Conservation (phyloP, 2,888 invertebrate species). For the Harpalus rubripes region DNA sequence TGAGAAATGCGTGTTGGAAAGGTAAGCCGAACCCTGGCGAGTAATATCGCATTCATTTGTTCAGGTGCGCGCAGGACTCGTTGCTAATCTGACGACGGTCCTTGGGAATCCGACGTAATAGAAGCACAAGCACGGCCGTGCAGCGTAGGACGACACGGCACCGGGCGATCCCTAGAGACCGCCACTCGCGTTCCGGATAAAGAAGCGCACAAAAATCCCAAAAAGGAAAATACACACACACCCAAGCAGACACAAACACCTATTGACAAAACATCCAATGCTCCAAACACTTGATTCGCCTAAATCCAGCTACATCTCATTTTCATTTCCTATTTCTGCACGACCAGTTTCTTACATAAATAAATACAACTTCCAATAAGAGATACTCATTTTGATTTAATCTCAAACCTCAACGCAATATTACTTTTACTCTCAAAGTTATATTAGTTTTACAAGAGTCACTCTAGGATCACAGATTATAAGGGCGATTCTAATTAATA, state of each 20-base stretch:
- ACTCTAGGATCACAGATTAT: too few species aligned
- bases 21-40: too few species aligned
- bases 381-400: too few species aligned
- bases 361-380: too few species aligned
- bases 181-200: slow-evolving; percentile 15
- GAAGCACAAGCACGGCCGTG: slow-evolving; percentile 11
- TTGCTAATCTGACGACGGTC: slow-evolving; percentile 59
- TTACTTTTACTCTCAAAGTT: too few species aligned
- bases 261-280: slow-evolving; percentile 16
- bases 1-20: too few species aligned
- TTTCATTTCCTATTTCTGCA: neutral
- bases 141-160: neutral
- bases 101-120: slow-evolving; percentile 56
- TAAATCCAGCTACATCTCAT: neutral
- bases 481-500: too few species aligned
- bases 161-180: neutral
- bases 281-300: slow-evolving; percentile 10
- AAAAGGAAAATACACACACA: slow-evolving; percentile 19
- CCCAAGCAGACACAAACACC: neutral
- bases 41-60: slow-evolving; percentile 63
- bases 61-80: slow-evolving; percentile 59
- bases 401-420: too few species aligned
- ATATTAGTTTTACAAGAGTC: too few species aligned
- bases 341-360: too few species aligned
- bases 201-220: slow-evolving; percentile 25